phyloP scores from a whole-genome alignment of 2,888 invertebrate species.

The Tolmerus cingulatus region DNA sequence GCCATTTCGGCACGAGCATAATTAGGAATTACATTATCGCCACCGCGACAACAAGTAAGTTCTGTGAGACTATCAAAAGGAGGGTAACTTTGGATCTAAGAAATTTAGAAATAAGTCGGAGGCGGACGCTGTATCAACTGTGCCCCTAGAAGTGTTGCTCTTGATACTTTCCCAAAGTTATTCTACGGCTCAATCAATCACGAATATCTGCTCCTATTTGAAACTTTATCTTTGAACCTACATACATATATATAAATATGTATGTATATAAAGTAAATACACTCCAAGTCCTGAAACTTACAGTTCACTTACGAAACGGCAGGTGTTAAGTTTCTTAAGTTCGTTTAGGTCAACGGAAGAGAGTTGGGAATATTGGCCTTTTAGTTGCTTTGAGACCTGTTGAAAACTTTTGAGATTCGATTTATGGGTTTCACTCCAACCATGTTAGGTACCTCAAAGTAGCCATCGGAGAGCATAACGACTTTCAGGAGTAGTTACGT shows the following conservation, averaged over 20 bases:
- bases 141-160: not conserved
- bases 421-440: not conserved
- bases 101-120: not conserved
- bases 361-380: not conserved
- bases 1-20: not conserved
- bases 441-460: not conserved
- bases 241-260: not conserved
- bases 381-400: not conserved
- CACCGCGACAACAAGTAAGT: not conserved
- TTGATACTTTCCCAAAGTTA: not conserved
- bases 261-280: not conserved
- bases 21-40: not conserved
- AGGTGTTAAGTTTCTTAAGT: not conserved
- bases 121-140: not conserved
- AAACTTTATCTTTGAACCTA: not conserved
- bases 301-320: not conserved
- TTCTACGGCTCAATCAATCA: not conserved
- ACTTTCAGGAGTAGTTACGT: not conserved
- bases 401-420: not conserved
- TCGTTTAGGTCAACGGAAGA: not conserved
- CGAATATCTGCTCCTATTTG: not conserved
- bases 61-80: not conserved
- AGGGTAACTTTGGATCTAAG: not conserved
- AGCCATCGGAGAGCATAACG: not conserved
- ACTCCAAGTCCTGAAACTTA: not conserved